Evolutionary conservation across 2,113 vertebrate genomes (phyloP).

Genomic region (Gobiocypris rarus): DNA sequence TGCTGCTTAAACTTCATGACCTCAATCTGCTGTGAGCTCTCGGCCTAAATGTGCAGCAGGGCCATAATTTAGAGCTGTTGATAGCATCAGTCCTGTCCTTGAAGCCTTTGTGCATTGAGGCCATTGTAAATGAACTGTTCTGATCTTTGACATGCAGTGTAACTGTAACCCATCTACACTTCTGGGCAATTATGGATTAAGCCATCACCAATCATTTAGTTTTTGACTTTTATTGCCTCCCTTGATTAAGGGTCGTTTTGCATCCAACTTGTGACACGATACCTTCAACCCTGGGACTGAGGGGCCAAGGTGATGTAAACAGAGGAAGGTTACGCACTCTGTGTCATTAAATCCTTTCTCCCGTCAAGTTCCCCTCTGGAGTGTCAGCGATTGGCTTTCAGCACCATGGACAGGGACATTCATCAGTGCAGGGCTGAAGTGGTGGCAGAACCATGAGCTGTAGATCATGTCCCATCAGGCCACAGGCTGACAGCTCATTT

Average conservation of each 20-base stretch:
- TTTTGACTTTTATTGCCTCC: slow-evolving; percentile 12
- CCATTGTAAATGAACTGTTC: slow-evolving; percentile 46
- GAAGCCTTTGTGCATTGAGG: slow-evolving; percentile 52
- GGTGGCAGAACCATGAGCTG: slow-evolving; percentile 52
- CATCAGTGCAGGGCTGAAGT: slow-evolving; percentile 55
- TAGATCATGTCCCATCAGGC: slow-evolving; percentile 70
- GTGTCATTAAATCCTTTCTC: slow-evolving; percentile 43
- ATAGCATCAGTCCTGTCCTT: slow-evolving; percentile 63
- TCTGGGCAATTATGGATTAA: slow-evolving; percentile 1
- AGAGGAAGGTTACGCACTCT: not conserved
- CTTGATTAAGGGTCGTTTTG: slow-evolving; percentile 23
- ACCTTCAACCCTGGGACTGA: slow-evolving; percentile 15
- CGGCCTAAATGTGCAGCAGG: not conserved
- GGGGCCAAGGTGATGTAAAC: not conserved
- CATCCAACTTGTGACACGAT: not conserved
- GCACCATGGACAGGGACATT: slow-evolving; percentile 66
- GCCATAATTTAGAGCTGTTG: slow-evolving; percentile 58
- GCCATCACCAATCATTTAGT: slow-evolving; percentile 1
- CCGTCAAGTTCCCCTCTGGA: slow-evolving; percentile 39
- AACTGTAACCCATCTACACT: slow-evolving; percentile 20
- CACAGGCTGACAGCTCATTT: slow-evolving; percentile 70
- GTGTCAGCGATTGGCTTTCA: slow-evolving; percentile 60
- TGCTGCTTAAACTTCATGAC: slow-evolving; percentile 44
- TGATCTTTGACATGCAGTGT: slow-evolving; percentile 51
- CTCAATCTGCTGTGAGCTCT: slow-evolving; percentile 47